A percentile compares a stretch with the other conserved stretches of the same genome.
phyloP scores from a whole-genome alignment of 2,797 vertebrate species.

The Moxostoma hubbsi region DNA sequence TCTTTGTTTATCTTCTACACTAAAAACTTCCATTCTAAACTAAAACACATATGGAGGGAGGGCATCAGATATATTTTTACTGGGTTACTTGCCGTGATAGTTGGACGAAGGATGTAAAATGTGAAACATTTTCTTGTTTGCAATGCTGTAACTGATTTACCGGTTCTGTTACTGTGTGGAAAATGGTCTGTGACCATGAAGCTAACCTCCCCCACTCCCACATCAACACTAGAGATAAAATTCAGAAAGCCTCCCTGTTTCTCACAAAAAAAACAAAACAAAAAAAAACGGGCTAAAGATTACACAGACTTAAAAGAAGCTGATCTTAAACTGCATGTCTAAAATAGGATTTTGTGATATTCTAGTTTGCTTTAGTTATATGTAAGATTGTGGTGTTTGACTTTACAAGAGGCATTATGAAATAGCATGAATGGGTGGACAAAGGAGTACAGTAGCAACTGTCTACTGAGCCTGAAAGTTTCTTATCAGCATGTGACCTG shows the following conservation, averaged over 20 bases:
- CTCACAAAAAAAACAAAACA: neutral
- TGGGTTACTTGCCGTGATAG: too few species aligned
- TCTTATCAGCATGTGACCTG: neutral
- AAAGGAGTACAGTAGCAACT: too few species aligned
- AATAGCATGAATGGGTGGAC: too few species aligned
- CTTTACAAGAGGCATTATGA: too few species aligned
- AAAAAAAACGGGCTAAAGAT: neutral
- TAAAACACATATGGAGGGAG: neutral
- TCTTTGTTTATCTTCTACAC: conserved; percentile 9
- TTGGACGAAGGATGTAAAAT: conserved; percentile 10
- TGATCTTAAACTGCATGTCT: neutral
- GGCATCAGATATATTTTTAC: neutral
- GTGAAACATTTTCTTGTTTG: conserved; percentile 33
- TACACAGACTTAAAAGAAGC: neutral
- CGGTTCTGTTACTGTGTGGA: conserved; percentile 22
- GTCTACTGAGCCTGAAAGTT: too few species aligned
- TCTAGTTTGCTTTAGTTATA: neutral
- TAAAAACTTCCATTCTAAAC: neutral
- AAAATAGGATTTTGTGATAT: conserved; percentile 1
- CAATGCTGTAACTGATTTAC: conserved; percentile 55
- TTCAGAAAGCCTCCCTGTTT: conserved; percentile 22
- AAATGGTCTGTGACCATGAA: conserved; percentile 20
- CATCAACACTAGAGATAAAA: conserved; percentile 31
- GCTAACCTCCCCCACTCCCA: conserved; percentile 19
- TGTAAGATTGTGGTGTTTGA: neutral